Evolutionary conservation across 1,140 invertebrate species (phyloP).

Genomic region (Cotesia glomerata): DNA sequence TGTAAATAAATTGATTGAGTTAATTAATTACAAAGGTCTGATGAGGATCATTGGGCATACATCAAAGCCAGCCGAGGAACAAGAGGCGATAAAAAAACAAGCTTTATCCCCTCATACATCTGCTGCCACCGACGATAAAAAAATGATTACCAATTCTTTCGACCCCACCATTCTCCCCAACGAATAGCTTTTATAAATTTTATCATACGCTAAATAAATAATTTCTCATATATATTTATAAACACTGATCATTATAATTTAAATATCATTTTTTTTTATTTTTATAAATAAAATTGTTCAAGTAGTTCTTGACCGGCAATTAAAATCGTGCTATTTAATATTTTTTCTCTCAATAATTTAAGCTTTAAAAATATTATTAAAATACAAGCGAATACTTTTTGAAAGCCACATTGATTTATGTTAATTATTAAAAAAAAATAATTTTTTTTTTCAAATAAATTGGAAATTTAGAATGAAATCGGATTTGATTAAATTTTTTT

Average conservation of each 20-base stretch:
- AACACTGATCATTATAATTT: background rate
- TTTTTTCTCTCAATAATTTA: background rate
- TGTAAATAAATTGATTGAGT: background rate
- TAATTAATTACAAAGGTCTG: background rate
- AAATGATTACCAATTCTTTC: background rate
- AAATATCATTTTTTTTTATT: background rate
- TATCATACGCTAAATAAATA: background rate
- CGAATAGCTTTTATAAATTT: background rate
- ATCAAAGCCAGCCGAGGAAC: background rate
- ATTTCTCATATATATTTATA: background rate
- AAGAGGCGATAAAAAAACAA: background rate
- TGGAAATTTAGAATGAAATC: background rate
- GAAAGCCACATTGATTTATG: background rate
- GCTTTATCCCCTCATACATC: background rate
- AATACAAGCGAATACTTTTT: background rate
- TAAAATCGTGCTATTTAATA: background rate
- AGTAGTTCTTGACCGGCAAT: background rate
- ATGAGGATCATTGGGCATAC: constrained; percentile 18
- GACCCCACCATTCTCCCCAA: background rate
- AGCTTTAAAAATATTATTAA: too few relatives aligned
- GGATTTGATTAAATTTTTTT: too few relatives aligned
- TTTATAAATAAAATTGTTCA: background rate
- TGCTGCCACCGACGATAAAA: background rate
- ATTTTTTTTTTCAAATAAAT: background rate
- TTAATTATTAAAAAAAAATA: background rate